Base-by-base conservation (phyloP, 2,888 invertebrate genomes). In the Bugula neritina region DNA sequence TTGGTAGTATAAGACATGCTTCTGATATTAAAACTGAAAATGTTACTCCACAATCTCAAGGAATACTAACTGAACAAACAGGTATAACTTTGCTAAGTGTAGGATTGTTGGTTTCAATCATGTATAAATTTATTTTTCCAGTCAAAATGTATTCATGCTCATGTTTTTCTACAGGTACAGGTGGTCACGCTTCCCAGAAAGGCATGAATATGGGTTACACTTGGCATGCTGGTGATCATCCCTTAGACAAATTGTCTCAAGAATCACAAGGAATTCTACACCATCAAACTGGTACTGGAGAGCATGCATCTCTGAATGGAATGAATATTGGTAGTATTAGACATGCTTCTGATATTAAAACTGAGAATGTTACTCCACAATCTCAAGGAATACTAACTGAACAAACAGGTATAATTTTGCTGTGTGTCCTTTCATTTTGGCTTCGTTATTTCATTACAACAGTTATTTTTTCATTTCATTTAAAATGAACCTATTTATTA, bases 321-420 rank as follows among this genome's bases (percentile, higher is more conserved):
- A 43, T 43, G 43, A 43, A 43, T 17, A 43, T 43, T 5, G 55
- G 55, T 23, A 13, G n/a, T 5, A 55, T 23, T 13, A 13, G 55
- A n/a, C 55, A n/a, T n/a, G 55, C n/a, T 13, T 10, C 10, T n/a
- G 55, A 55, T n/a, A 3, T 13, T 55, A 10, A 5, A 13, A 3
- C n/a, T 5, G 55, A 55, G 3, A 17, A 55, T 13, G n/a, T 55
- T 5, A 3, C 55, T 55, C n/a, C n/a, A 13, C 13, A 55, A 55
- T 55, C 55, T 13, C 21, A 55, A n/a, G 63, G 63, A 27, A 13
- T 63, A 13, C 63, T 63, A 31, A 21, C 21, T 29, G 25, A 21
- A 10, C 63, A 63, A 63, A 63, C 63, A 25, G 63, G 57, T 57
- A 57, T 77, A 71, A 83, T 82, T 74, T 79, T 82, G 75, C 78